Evolutionary conservation across 2,888 invertebrate genomes (phyloP).

Genomic region (Nemurella pictetii): DNA sequence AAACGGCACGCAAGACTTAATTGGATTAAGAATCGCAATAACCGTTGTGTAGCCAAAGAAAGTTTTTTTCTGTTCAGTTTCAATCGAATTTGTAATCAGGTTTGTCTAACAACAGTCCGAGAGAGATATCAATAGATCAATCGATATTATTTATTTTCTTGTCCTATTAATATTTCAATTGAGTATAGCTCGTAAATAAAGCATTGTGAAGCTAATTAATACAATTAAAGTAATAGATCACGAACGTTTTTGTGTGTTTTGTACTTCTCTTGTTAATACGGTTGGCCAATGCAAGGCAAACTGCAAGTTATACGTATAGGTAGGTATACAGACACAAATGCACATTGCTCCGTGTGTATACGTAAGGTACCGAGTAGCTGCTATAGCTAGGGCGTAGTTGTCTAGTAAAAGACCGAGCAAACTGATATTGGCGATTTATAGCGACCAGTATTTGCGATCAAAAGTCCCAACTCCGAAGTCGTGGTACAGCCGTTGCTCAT

Average conservation of each 20-base stretch:
- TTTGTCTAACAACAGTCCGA: background rate
- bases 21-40: background rate
- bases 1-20: background rate
- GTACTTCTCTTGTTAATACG: background rate
- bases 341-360: background rate
- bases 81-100: constrained; percentile 21
- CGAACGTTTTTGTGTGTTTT: background rate
- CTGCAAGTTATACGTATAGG: no score
- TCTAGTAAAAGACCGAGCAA: constrained; percentile 8
- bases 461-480: background rate
- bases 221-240: constrained; percentile 30
- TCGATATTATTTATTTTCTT: constrained; percentile 18
- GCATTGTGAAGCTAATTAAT: constrained; percentile 31
- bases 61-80: constrained; percentile 15
- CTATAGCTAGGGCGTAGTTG: constrained; percentile 15
- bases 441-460: constrained; percentile 28
- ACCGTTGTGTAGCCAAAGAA: background rate
- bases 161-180: constrained; percentile 20
- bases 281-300: constrained; percentile 4
- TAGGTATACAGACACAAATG: no score
- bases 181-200: constrained; percentile 19
- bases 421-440: constrained; percentile 32
- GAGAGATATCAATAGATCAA: constrained; percentile 1
- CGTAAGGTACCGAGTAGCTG: background rate
- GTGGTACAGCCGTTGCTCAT: background rate